phyloP scores from a whole-genome alignment of 2,888 invertebrate genomes.

The Andrena dorsata region DNA sequence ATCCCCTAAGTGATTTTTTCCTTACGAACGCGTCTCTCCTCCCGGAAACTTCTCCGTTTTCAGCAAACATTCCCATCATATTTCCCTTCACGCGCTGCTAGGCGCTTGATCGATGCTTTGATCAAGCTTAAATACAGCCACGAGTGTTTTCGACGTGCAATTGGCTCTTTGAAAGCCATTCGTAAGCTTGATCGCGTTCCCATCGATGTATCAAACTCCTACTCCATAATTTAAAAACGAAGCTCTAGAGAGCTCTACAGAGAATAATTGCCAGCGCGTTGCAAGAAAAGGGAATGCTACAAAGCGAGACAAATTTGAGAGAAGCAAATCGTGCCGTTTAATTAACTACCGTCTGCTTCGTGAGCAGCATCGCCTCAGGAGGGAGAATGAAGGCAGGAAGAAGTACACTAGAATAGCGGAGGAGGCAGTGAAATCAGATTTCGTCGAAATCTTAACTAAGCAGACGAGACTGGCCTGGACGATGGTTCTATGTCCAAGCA shows the following conservation, averaged over 20 bases:
- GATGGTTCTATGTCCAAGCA: no score
- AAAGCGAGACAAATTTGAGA: no score
- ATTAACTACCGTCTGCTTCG: no score
- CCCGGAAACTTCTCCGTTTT: constrained; percentile 1
- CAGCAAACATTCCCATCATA: neutral
- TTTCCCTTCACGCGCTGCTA: neutral
- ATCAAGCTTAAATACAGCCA: constrained; percentile 9
- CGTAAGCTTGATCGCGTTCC: neutral
- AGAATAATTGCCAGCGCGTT: no score
- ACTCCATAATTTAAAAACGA: neutral
- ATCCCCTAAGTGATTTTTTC: neutral
- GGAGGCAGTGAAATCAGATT: no score
- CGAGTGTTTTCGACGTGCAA: constrained; percentile 17
- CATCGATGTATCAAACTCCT: neutral
- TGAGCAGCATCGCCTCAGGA: no score
- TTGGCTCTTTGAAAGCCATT: neutral
- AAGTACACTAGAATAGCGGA: no score
- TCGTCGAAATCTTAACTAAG: no score
- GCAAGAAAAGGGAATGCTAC: no score
- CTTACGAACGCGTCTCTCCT: neutral
- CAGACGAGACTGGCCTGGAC: no score
- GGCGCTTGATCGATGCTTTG: constrained; percentile 16
- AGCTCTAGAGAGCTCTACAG: neutral
- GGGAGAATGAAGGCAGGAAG: no score
- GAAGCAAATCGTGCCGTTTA: no score